phyloP scores from a whole-genome alignment of 1,140 invertebrate genomes.

The Lepidurus arcticus region DNA sequence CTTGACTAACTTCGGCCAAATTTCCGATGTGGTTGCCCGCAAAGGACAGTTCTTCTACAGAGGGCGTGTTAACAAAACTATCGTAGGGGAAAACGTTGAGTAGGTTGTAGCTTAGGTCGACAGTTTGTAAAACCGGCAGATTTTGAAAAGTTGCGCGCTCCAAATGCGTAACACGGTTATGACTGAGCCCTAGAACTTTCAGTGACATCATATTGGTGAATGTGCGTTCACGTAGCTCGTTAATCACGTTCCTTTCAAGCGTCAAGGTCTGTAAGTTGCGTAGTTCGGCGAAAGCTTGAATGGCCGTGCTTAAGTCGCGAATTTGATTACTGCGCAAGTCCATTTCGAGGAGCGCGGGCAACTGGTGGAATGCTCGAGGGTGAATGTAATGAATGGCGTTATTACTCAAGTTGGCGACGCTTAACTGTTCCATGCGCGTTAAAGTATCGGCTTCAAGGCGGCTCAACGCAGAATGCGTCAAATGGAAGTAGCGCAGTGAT shows the following conservation, averaged over 20 bases:
- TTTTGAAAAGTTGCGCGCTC: conserved; percentile 38
- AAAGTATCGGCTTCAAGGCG: conserved; percentile 28
- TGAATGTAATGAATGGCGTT: conserved; percentile 35
- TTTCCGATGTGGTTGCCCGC: conserved; percentile 24
- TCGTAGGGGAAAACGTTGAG: conserved; percentile 37
- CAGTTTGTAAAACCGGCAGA: conserved; percentile 37
- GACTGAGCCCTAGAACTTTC: conserved; percentile 3
- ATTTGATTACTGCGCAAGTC: conserved; percentile 40
- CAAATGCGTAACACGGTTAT: conserved; percentile 38
- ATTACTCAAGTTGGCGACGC: conserved; percentile 20
- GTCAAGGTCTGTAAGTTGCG: conserved; percentile 38
- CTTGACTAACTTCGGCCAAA: conserved; percentile 27
- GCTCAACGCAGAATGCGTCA: conserved; percentile 31
- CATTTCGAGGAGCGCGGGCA: conserved; percentile 38
- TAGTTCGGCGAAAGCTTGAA: conserved; percentile 22
- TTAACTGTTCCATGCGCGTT: neutral
- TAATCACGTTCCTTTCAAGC: conserved; percentile 37
- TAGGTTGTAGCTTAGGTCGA: conserved; percentile 41
- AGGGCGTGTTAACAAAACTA: conserved; percentile 37
- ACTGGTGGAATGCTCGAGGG: conserved; percentile 36
- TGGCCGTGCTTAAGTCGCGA: conserved; percentile 36
- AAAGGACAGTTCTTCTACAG: conserved; percentile 24
- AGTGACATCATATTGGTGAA: conserved; percentile 5
- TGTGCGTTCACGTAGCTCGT: conserved; percentile 1
- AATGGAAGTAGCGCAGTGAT: conserved; percentile 33